Evolutionary conservation across 2,888 invertebrate species (phyloP), one percentile per base, ranked within the genome.

Genomic region (Quadroppia sp.): DNA sequence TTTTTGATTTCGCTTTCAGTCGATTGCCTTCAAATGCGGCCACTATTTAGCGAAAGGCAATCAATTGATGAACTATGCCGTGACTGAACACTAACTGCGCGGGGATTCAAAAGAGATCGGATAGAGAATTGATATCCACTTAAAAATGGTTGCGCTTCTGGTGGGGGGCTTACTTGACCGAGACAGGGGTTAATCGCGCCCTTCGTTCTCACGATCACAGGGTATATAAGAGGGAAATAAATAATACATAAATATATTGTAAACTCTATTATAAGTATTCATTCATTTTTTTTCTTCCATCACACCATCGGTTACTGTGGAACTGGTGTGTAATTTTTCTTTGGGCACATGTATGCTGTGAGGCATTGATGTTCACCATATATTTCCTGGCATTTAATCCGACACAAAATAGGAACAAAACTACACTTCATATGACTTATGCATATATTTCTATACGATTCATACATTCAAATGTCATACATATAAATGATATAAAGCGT

Each of bases 51-150:
- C 36, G 56, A 56, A 25, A 56, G 56, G 56, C 30, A 56, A 56
- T 56, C 56, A 64, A 64, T 64, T 64, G 64, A 64, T 64, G 64
- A 64, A 64, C 64, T 64, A 64, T 50, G 50, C 50, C 7, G 20
- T 50, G 50, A 50, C 17, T n/a, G n/a, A n/a, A n/a, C n/a, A n/a
- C n/a, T n/a, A n/a, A n/a, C n/a, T 50, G 20, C 20, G 59, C 13
- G 20, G 50, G 50, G 59, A 59, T 7, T 30, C 2, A 2, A 59
- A 25, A n/a, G n/a, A 32, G 30, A 64, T 36, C 64, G 64, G 64
- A 64, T 32, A 36, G 64, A 2, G 36, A 64, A 32, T 64, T 64
- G 64, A 64, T 64, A 64, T 36, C 64, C 64, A 64, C 64, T 64
- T 64, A 64, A 4, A n/a, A 36, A 17, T 64, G 36, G 32, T 36